Base-by-base conservation (phyloP, 2,797 vertebrate species). In the Lycodopsis pacificus region DNA sequence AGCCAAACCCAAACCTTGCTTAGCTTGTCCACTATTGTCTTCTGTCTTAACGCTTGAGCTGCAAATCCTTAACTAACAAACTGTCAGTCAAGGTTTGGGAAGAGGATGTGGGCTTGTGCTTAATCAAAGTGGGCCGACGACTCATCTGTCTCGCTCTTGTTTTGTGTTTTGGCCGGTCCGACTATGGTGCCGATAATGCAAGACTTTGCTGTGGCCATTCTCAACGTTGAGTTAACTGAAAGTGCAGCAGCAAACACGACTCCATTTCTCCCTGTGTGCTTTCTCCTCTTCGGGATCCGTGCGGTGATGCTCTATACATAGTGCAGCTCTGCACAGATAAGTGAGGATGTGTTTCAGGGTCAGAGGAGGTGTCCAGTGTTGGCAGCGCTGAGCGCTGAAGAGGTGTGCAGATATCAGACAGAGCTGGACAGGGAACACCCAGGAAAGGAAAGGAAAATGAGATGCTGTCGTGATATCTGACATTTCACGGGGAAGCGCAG, bases 291-390 rank as follows among this genome's bases (percentile, higher is more conserved):
- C 53, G 0, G 54, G 73, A 68, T 59, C 56, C 30, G 20, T 73
- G 71, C 71, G 61, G 59, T 1, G 25, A 65, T 17, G 27, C 32
- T 77, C 68, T 79, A 11, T 65, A 53, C 54, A 69, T 15, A 80
- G 42, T 17, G 46, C 61, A 65, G 70, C 73, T 30, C 46, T 25
- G 10, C 71, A 72, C 19, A 78, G 84, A 81, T 77, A 71, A 83
- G 73, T 40, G 42, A 68, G 42, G 46, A 63, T 11, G 69, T 87
- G 82, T 83, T 72, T 79, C 32, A 56, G 58, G 80, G 76, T 88
- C 80, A 83, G 48, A 76, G 63, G 79, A 76, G 84, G 79, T 49
- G 83, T 82, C 44, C 65, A 30, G 53, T 77, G 66, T 67, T 82
- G 79, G 81, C 80, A 71, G 46, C 48, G 48, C 48, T 49, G 48